A percentile compares a stretch with the other conserved stretches of the same genome.
Conservation (phyloP, 2,113 vertebrate species). For the Urocynchramus pylzowi region DNA sequence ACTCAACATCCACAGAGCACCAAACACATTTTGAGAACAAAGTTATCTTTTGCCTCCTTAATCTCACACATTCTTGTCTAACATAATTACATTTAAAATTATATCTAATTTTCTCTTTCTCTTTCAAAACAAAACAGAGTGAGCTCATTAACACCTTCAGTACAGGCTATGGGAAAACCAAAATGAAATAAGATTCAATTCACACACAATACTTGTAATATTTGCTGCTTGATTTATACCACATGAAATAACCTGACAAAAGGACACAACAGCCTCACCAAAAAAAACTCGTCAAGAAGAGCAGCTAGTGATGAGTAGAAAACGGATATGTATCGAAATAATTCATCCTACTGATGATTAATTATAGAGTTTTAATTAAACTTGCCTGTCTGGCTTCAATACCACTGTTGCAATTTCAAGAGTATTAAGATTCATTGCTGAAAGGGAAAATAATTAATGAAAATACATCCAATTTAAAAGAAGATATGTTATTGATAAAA, state of each 20-base stretch:
- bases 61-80: conserved; percentile 35
- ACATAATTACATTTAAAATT: conserved; percentile 14
- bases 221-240: background rate
- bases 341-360: background rate
- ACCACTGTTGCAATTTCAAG: background rate
- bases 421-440: background rate
- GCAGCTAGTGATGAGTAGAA: background rate
- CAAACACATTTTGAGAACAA: conserved; percentile 18
- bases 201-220: background rate
- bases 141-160: background rate
- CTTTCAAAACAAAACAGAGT: background rate
- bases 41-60: background rate
- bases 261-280: background rate
- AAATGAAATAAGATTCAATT: background rate
- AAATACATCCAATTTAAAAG: background rate
- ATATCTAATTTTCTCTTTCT: background rate
- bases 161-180: background rate
- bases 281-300: background rate
- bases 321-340: background rate
- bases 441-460: background rate
- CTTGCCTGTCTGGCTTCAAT: background rate
- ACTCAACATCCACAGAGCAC: background rate
- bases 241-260: background rate
- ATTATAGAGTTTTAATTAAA: background rate
- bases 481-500: background rate